Base-by-base conservation (phyloP, 2,888 invertebrate genomes). In the Bellardia bayeri region DNA sequence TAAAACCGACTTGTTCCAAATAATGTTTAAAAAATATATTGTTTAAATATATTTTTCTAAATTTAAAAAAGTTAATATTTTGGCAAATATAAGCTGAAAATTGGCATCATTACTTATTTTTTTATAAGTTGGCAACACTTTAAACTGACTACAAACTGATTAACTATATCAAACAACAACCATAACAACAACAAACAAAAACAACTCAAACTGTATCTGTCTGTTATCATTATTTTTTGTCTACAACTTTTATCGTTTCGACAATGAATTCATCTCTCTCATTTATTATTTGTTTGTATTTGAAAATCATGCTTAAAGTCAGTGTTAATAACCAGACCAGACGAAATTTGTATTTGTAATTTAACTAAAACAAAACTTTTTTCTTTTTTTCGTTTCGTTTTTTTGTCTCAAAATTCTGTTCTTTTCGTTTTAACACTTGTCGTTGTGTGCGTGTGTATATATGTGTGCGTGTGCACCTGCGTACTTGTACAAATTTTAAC, bases 271-370 rank as follows among this genome's bases (percentile, higher is more conserved):
- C 37, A 37, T 37, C 74, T 83, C 54, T 56, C 8, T 64, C 78
- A 83, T 58, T 58, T 54, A 9, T 40, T 16, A 16, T 23, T 45
- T 66, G 7, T 66, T 80, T 74, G 11, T 80, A n/a, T 74, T 74
- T 58, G 40, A 61, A 79, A 69, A 74, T 87, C 84, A 87, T 82
- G 84, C 87, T 85, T 87, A 63, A 85, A 78, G 81, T 87, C 84
- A 87, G 68, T 87, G 84, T 87, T 82, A 69, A 82, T 87, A 85
- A 85, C 81, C 78, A 63, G 80, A 75, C 66, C 63, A 78, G 63
- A 80, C 71, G 49, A 78, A 64, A 64, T 54, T 56, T 78, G 56
- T 76, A 63, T 40, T 68, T 82, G 69, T 76, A 40, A 71, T 64
- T 71, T 78, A 63, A 83, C 83, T 83, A 78, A 83, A 87, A 75